A percentile compares a stretch with the other conserved stretches of the same genome.
phyloP scores from a whole-genome alignment of 2,113 vertebrate species.

The Oxyura jamaicensis region DNA sequence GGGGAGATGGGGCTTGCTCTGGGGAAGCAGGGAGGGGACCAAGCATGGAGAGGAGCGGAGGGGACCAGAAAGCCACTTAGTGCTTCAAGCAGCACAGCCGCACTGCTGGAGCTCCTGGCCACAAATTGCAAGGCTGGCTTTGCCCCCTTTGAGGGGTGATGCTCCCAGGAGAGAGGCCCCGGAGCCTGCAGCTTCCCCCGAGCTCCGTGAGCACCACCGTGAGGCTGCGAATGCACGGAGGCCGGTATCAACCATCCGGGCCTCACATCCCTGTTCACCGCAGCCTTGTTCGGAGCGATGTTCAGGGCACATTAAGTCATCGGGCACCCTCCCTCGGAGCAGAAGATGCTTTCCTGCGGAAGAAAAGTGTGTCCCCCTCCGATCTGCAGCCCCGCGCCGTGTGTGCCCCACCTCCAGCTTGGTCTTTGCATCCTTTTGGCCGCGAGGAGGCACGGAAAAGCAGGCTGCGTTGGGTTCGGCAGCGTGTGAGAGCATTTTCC shows the following conservation, averaged over 20 bases:
- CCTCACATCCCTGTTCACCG: neutral
- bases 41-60: neutral
- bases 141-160: neutral
- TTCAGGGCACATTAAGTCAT: neutral
- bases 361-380: neutral
- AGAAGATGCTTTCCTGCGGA: neutral
- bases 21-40: neutral
- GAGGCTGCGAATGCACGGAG: neutral
- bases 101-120: neutral
- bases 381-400: neutral
- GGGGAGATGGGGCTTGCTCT: too few relatives aligned
- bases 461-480: neutral
- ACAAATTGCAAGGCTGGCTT: neutral
- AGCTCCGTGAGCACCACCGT: neutral
- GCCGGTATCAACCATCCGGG: neutral
- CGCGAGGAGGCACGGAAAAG: neutral
- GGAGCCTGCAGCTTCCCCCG: neutral
- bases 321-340: neutral
- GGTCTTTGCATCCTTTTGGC: neutral
- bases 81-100: neutral
- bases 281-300: neutral
- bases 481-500: slow-evolving; percentile 13
- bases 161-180: neutral
- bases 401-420: fast-evolving
- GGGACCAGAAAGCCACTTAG: too few relatives aligned